These are phyloP conservation scores for Eulemur rubriventer DNA, from an alignment of 2,797 vertebrate species.

Conservation along the genomic window DNA sequence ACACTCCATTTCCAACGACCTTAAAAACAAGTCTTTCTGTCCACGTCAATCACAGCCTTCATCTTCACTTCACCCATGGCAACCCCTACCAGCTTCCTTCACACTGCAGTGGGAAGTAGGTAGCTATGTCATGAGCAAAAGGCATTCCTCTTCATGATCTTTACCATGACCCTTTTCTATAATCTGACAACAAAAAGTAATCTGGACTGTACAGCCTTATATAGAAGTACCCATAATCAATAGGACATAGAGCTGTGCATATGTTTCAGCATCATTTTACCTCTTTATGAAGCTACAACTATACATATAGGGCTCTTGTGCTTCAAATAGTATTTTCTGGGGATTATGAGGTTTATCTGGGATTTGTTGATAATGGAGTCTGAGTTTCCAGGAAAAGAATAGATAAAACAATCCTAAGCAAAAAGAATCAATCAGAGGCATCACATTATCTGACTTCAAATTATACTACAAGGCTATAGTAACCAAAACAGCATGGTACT, in stretches of 20 bases:
- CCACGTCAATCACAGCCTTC: background rate
- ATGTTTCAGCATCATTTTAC: background rate
- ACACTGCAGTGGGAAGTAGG: background rate
- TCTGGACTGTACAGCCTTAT: background rate
- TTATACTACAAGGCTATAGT: too few species aligned
- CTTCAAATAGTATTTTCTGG: background rate
- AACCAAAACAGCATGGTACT: too few species aligned
- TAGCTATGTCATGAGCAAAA: background rate
- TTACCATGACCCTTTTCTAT: background rate
- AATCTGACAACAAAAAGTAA: background rate
- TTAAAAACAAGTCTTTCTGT: background rate
- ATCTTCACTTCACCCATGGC: background rate
- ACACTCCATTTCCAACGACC: background rate
- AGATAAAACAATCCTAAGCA: background rate
- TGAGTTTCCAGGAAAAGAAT: background rate
- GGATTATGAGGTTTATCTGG: background rate
- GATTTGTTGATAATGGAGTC: too few species aligned
- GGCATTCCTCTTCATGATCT: background rate
- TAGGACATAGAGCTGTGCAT: rapidly evolving
- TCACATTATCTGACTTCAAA: too few species aligned
- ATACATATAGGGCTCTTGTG: rapidly evolving
- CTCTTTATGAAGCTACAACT: background rate
- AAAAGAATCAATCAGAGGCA: background rate
- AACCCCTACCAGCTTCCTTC: background rate
- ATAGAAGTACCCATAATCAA: background rate